Conservation (phyloP, 2,797 vertebrate genomes). For the Sebastiscus albofasciatus region DNA sequence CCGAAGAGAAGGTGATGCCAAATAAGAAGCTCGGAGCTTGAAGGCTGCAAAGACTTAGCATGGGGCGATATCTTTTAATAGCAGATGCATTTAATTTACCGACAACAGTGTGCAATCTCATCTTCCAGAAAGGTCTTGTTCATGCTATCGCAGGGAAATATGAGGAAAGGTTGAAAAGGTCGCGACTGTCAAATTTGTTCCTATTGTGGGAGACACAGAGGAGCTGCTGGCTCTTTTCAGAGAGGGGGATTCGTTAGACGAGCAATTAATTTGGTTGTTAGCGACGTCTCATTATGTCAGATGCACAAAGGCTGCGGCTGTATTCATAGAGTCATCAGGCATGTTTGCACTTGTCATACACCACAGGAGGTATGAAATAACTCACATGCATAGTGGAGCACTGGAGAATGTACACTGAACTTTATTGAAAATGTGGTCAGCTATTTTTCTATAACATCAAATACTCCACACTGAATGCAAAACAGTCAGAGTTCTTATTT, state of each 20-base stretch:
- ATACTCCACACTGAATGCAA: neutral
- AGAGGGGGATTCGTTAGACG: slow-evolving; percentile 59
- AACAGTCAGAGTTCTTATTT: neutral
- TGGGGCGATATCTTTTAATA: slow-evolving; percentile 23
- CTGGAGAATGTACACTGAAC: slow-evolving; percentile 13
- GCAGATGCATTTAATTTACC: slow-evolving; percentile 18
- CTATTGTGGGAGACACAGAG: slow-evolving; percentile 59
- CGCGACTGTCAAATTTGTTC: slow-evolving; percentile 50
- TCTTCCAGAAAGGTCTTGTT: slow-evolving; percentile 25
- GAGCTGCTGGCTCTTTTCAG: slow-evolving; percentile 52
- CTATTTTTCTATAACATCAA: neutral
- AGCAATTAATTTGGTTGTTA: slow-evolving; percentile 68
- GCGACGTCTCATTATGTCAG: slow-evolving; percentile 65
- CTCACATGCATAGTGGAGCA: slow-evolving; percentile 20
- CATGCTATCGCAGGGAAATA: slow-evolving; percentile 15
- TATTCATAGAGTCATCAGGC: slow-evolving; percentile 60
- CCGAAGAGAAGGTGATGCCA: neutral
- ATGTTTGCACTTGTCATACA: slow-evolving; percentile 46
- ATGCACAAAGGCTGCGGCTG: slow-evolving; percentile 43
- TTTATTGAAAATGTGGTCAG: neutral
- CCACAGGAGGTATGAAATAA: slow-evolving; percentile 43
- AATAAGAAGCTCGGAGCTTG: neutral
- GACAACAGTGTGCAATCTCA: slow-evolving; percentile 18
- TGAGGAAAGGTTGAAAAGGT: slow-evolving; percentile 57
- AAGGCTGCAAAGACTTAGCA: neutral